phyloP scores from a whole-genome alignment of 1,140 invertebrate genomes.

The Himalopsyche phryganea region DNA sequence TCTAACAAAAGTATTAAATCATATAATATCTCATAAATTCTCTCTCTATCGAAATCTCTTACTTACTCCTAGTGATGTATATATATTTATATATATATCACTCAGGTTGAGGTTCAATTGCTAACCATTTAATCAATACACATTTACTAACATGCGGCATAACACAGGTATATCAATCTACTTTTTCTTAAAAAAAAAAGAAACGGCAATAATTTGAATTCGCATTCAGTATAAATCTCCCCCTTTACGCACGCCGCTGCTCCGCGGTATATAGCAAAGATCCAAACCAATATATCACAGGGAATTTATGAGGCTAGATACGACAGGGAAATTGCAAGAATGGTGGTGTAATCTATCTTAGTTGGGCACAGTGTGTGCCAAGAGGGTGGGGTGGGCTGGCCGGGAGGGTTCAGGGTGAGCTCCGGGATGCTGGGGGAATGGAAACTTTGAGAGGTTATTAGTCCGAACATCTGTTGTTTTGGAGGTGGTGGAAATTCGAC shows the following conservation, averaged over 20 bases:
- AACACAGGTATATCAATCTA: too few relatives aligned
- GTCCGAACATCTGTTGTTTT: constrained; percentile 57
- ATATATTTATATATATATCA: too few relatives aligned
- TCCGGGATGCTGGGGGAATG: constrained; percentile 13
- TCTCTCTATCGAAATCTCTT: too few relatives aligned
- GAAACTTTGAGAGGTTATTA: constrained; percentile 58
- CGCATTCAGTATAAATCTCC: too few relatives aligned
- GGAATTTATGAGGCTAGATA: constrained; percentile 72
- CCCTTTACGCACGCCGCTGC: not conserved
- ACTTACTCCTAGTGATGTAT: too few relatives aligned
- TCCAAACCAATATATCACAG: constrained; percentile 69
- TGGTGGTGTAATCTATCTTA: constrained; percentile 73
- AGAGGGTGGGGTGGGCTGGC: constrained; percentile 21
- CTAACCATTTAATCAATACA: too few relatives aligned
- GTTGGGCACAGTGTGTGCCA: constrained; percentile 49
- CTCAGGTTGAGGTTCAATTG: too few relatives aligned
- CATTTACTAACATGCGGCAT: too few relatives aligned
- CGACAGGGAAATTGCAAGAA: constrained; percentile 77
- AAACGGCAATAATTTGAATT: too few relatives aligned
- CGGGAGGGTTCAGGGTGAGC: not conserved
- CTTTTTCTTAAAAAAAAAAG: too few relatives aligned
- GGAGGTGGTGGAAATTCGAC: constrained; percentile 39
- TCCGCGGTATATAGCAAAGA: constrained; percentile 59
- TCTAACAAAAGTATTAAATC: too few relatives aligned
- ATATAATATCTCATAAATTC: too few relatives aligned